Percentiles rank a stretch among this genome's conserved stretches.
Evolutionary conservation across 2,113 vertebrate species (phyloP).

Genomic region (Dromaius novaehollandiae): DNA sequence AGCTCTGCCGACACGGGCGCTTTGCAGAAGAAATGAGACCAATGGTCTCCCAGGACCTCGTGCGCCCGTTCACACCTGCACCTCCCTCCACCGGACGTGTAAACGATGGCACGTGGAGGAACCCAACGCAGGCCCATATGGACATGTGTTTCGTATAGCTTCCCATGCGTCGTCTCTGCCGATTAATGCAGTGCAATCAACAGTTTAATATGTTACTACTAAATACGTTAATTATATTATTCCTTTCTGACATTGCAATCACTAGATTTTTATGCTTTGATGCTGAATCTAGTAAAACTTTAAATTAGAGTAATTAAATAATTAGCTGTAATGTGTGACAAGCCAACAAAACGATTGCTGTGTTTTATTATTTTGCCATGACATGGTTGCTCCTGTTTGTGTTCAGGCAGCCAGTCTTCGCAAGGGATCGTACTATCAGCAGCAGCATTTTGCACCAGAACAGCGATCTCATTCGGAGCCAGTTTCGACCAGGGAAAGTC

Average conservation of each 20-base stretch:
- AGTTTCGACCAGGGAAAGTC: background rate
- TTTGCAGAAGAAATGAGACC: background rate
- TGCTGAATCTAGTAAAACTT: slow-evolving; percentile 73
- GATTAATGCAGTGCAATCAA: slow-evolving; percentile 54
- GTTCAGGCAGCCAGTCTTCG: background rate
- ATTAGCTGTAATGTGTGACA: slow-evolving; percentile 67
- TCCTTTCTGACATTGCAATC: slow-evolving; percentile 72
- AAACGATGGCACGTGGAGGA: accelerated
- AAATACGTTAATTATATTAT: slow-evolving; percentile 73
- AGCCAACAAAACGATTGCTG: slow-evolving; percentile 52
- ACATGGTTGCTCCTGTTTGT: background rate
- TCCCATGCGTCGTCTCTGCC: background rate
- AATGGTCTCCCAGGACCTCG: background rate
- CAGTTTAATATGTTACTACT: slow-evolving; percentile 71
- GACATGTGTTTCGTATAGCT: background rate
- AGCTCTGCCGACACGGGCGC: accelerated
- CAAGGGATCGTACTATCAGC: background rate
- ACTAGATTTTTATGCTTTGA: slow-evolving; percentile 73
- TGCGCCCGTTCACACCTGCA: background rate
- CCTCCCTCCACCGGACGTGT: accelerated
- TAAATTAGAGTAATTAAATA: slow-evolving; percentile 76
- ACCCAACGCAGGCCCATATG: background rate
- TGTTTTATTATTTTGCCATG: slow-evolving; percentile 43
- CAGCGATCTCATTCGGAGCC: background rate
- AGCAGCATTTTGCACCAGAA: background rate